Base-by-base conservation (phyloP, 1,140 invertebrate species). In the Thalassaphorura encarpata region DNA sequence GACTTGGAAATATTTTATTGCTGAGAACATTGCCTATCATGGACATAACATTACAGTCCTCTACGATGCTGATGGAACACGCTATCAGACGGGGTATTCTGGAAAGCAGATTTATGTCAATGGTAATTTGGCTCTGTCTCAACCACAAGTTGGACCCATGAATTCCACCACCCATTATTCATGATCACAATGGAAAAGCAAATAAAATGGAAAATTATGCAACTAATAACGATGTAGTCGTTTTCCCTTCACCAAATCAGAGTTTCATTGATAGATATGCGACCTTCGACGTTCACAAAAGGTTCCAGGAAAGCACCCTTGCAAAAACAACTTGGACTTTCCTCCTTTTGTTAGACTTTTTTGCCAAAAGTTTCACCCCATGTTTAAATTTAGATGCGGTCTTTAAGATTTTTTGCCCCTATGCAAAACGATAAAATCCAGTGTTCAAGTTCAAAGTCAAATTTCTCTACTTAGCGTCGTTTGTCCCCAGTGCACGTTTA, bases 141-240 rank as follows among this genome's bases (percentile, higher is more conserved):
- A 45, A 36, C 18, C 3, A 6, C 15, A 31, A 21, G 15, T 63
- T 6, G 54, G 54, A 24, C 45, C 42, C 16, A 29, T 60, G 36
- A 6, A 18, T 28, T 43, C 56, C 1, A 1, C 23, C 3, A 42
- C 59, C 42, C 57, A 54, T 26, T 19, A 41, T n/a, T 29, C 54
- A 16, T 18, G 40, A 1, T 19, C 23, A 2, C 24, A 29, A 21
- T 18, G 28, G 18, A 28, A 21, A 36, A n/a, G 8, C 24, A 8
- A 56, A 54, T 33, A 46, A 26, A 39, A n/a, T 60, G 18, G 61
- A 63, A 46, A 63, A 63, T 50, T 60, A 56, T 23, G 61, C 61
- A 31, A 48, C 54, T 1, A 63, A 63, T 47, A 39, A 39, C 13
- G 33, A 51, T 11, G 28, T 16, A 4, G 31, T 42, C 28, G 61